Evolutionary conservation across 2,797 vertebrate species (phyloP), one percentile per base, ranked within the genome.

Genomic region (Thamnophis elegans): DNA sequence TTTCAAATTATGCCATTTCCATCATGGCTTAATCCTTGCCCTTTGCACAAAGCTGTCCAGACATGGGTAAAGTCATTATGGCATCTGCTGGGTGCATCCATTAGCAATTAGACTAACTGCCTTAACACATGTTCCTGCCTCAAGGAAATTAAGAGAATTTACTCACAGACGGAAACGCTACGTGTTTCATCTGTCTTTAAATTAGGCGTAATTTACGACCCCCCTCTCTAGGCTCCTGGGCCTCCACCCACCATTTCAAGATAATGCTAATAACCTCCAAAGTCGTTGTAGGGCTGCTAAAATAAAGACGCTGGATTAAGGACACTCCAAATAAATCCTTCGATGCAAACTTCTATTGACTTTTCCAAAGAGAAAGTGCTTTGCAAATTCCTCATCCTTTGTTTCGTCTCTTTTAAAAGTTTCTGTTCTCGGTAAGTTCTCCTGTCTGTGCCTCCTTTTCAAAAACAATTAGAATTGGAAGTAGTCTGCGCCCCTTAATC

Each of bases 401-500:
- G 89, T 28, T 82, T 51, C 42, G 36, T 92, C 28, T 51, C 13
- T 89, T 88, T 65, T 68, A 89, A 91, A 0, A 28, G 2, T 36
- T 16, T 32, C 13, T 32, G n/a, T 59, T 96, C 55, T 94, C 51
- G 47, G 1, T 91, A 89, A 90, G 51, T 1, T 54, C 0, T 59
- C 56, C 14, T 2, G 6, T 62, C 59, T 89, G 13, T 47, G 60
- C 89, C 56, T 18, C 58, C 18, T 42, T 89, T 78, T 16, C 9
- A 54, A 16, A 88, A 85, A 47, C 22, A 85, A 85, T 26, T 88
- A 28, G 91, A 53, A 20, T 32, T 90, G 53, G 36, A 73, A 60
- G 85, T 4, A 20, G 12, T 26, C 62, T 9, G 62, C 59, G n/a
- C n/a, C 0, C 94, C 91, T 88, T 95, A 95, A 94, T 95, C 94